Percentiles rank a stretch among this genome's conserved stretches.
Conservation (phyloP, 2,797 vertebrate species). For the Bradypodion ventrale region DNA sequence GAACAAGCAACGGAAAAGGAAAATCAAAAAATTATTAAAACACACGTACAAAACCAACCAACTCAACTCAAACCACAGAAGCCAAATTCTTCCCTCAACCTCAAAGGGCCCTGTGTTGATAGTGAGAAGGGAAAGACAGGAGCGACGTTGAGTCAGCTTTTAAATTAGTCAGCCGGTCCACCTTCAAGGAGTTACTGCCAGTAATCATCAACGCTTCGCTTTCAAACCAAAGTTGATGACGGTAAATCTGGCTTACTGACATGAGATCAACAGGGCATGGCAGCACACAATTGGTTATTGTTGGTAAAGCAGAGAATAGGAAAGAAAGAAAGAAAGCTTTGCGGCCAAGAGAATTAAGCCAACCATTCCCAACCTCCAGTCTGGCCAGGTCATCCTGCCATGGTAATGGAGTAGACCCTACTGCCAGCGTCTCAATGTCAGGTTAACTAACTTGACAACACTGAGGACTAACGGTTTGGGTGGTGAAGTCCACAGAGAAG, state of each 20-base stretch:
- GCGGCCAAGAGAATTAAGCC: too few relatives aligned
- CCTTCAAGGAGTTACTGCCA: constrained; percentile 37
- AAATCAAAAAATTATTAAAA: neutral
- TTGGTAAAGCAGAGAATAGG: too few relatives aligned
- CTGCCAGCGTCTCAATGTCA: too few relatives aligned
- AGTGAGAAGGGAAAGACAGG: neutral
- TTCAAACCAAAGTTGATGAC: constrained; percentile 43
- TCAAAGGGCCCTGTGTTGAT: neutral
- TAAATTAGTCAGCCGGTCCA: constrained; percentile 35
- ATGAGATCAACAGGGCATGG: constrained; percentile 19
- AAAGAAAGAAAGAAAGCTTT: fast-evolving
- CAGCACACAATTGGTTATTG: too few relatives aligned
- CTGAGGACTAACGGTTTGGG: too few relatives aligned
- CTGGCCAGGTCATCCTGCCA: too few relatives aligned
- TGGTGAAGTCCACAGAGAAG: too few relatives aligned
- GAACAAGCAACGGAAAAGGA: too few relatives aligned
- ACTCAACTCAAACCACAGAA: constrained; percentile 5
- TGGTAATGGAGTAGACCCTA: too few relatives aligned
- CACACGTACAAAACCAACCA: too few relatives aligned
- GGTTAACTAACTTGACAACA: too few relatives aligned
- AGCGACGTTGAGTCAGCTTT: constrained; percentile 35
- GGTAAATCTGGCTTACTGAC: constrained; percentile 25
- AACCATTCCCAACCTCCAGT: too few relatives aligned
- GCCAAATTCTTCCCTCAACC: neutral
- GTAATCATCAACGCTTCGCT: constrained; percentile 45